These are phyloP conservation scores for Enoplolaimus lenunculus DNA, from an alignment of 2,888 invertebrate genomes.

Conservation along the genomic window DNA sequence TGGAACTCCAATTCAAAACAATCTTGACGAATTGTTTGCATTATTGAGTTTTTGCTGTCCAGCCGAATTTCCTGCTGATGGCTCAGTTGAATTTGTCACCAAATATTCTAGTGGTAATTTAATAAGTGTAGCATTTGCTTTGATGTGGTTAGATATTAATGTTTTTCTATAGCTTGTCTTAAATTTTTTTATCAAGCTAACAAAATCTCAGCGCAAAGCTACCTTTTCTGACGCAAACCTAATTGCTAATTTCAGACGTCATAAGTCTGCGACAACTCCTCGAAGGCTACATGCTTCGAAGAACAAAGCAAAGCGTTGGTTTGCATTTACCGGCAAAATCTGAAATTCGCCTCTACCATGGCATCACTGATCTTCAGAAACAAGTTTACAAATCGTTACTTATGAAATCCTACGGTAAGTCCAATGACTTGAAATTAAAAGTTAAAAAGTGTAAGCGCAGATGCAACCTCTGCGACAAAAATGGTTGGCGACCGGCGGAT, in stretches of 20 bases:
- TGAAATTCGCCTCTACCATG: constrained; percentile 43
- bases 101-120: constrained; percentile 26
- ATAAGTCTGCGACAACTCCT: constrained; percentile 37
- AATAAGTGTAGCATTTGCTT: background rate
- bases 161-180: too few relatives aligned
- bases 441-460: too few relatives aligned
- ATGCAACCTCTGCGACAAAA: too few relatives aligned
- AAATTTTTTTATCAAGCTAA: too few relatives aligned
- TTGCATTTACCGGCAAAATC: constrained; percentile 40
- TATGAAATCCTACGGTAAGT: too few relatives aligned
- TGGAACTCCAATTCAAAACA: constrained; percentile 46
- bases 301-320: constrained; percentile 41
- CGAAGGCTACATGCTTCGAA: constrained; percentile 40
- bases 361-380: constrained; percentile 42
- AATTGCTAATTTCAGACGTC: constrained; percentile 17
- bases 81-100: constrained; percentile 37
- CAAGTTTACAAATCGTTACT: too few relatives aligned
- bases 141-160: background rate
- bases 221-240: too few relatives aligned
- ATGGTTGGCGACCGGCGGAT: too few relatives aligned
- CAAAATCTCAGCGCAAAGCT: too few relatives aligned
- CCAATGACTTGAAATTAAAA: too few relatives aligned
- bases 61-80: constrained; percentile 33
- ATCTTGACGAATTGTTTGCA: constrained; percentile 42
- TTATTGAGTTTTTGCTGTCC: constrained; percentile 41